Evolutionary conservation across 2,888 invertebrate species (phyloP).

Genomic region (Brachyptera putata): DNA sequence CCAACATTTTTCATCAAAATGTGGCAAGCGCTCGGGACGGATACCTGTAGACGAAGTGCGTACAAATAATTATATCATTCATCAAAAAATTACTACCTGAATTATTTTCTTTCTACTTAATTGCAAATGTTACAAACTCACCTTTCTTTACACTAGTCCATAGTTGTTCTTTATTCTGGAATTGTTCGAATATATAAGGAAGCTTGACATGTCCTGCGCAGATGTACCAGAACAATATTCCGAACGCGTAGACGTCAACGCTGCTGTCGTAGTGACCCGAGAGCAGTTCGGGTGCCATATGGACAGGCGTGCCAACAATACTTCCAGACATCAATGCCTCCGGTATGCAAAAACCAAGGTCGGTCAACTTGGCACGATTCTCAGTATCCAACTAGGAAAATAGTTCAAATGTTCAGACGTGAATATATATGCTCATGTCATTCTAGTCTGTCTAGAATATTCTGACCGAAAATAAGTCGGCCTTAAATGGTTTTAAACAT

Average conservation of each 20-base stretch:
- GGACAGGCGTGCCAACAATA: constrained; percentile 82
- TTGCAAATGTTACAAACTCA: constrained; percentile 41
- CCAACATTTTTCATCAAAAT: constrained; percentile 78
- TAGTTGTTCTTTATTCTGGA: constrained; percentile 79
- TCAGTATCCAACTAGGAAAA: constrained; percentile 58
- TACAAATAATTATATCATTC: no score
- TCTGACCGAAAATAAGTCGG: no score
- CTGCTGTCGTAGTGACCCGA: constrained; percentile 75
- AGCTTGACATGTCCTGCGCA: constrained; percentile 77
- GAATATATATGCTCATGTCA: no score
- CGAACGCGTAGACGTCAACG: constrained; percentile 88
- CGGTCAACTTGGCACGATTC: constrained; percentile 75
- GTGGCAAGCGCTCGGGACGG: constrained; percentile 70
- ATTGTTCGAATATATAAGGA: constrained; percentile 75
- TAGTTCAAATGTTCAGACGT: no score
- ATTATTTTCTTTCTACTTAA: no score
- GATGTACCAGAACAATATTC: constrained; percentile 85
- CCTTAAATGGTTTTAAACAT: no score
- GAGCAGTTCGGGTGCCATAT: constrained; percentile 87
- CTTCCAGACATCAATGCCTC: constrained; percentile 88
- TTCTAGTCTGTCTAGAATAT: no score
- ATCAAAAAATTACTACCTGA: no score
- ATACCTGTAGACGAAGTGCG: constrained; percentile 58
- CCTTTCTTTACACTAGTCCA: constrained; percentile 82
- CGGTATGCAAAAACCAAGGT: constrained; percentile 86